Base-by-base conservation (phyloP, 2,888 invertebrate species). In the Idaea dimidiata region DNA sequence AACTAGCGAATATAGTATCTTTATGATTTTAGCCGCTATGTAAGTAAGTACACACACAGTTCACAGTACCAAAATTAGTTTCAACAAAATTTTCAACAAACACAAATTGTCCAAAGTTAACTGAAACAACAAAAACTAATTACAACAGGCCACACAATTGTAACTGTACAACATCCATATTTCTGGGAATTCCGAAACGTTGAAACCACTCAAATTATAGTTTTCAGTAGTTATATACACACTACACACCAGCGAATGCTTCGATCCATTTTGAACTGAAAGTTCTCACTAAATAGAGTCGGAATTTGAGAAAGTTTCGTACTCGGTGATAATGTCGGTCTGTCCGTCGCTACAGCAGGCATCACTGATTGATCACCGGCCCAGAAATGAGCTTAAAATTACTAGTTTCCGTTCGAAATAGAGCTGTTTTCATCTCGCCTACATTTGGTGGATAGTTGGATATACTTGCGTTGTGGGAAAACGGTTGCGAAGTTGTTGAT, bases 351-450 rank as follows among this genome's bases (percentile, higher is more conserved):
- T 71, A 68, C 66, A 59, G 64, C 64, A 64, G 58, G 62, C 63
- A 62, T 62, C 70, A 71, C 70, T 81, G 83, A 84, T 84, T 80
- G 84, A 84, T 85, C 72, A 74, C 66, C 73, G 72, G 68, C 70
- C 63, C 74, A 73, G 79, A 78, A 81, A 81, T 77, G 78, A 80
- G 77, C 76, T 81, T 74, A 71, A 79, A 81, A 84, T 82, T 79
- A 78, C 79, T 67, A 65, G 75, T 72, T 80, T 81, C 79, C 80
- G 78, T 66, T 66, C 65, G 70, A 70, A 78, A 79, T 77, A 70
- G 78, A 83, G 77, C 76, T 74, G 76, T 74, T 72, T 66, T 64
- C 65, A 63, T 57, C 64, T 63, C 57, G 62, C 65, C 62, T 62
- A 63, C 68, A 61, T 67, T 43, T 43, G 43, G 43, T 43, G 43